Percentiles rank a stretch among this genome's conserved stretches.
Evolutionary conservation across 2,888 invertebrate genomes (phyloP).

Genomic region (Drosophila setosimentum): DNA sequence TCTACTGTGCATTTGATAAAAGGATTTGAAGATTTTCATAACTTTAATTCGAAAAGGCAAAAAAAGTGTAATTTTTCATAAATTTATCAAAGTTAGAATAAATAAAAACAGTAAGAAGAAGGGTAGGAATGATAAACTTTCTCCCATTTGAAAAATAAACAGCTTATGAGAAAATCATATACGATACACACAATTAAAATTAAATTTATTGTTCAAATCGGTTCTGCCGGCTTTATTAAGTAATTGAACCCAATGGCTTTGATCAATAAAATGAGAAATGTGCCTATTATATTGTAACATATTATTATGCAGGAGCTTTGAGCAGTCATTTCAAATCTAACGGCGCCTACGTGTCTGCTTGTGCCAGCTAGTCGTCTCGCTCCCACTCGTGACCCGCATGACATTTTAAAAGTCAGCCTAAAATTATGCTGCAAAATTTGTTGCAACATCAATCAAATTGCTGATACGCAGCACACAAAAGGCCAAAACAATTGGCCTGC

Average conservation of each 20-base stretch:
- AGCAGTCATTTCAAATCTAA: constrained; percentile 51
- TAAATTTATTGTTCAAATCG: background rate
- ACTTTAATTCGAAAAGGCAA: no score
- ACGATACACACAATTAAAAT: background rate
- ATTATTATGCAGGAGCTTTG: background rate
- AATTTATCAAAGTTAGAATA: background rate
- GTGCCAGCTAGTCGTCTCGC: constrained; percentile 31
- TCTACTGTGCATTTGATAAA: background rate
- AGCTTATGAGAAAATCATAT: background rate
- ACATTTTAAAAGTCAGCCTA: constrained; percentile 46
- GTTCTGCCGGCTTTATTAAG: background rate
- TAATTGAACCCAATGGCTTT: constrained; percentile 19
- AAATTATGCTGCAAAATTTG: constrained; percentile 75
- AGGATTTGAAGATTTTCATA: no score
- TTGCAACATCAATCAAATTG: constrained; percentile 74
- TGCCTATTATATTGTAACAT: background rate
- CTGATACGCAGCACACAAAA: constrained; percentile 49
- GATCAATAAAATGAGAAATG: constrained; percentile 30
- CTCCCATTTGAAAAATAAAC: background rate
- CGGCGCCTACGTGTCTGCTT: constrained; percentile 58
- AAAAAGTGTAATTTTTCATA: no score
- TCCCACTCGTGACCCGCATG: constrained; percentile 13
- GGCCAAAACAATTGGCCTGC: constrained; percentile 45
- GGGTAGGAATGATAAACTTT: background rate
- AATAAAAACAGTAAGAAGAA: background rate